Conservation (phyloP, 2,888 invertebrate genomes). For the Drosophila tripunctata region DNA sequence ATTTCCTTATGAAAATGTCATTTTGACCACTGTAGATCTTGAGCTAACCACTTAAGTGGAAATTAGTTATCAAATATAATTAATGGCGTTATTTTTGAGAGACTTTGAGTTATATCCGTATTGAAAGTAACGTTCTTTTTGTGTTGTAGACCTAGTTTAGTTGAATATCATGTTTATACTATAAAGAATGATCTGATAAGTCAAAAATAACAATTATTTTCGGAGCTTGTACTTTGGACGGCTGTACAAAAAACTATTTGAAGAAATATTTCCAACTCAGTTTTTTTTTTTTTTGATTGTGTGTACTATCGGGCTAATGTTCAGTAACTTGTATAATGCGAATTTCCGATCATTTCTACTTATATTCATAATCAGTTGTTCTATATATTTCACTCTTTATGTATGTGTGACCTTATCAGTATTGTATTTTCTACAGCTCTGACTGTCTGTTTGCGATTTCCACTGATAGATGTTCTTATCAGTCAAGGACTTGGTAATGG, state of each 20-base stretch:
- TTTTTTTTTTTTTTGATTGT: constrained; percentile 3
- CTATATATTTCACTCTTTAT: constrained; percentile 1
- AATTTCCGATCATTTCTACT: constrained; percentile 4
- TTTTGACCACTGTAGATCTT: constrained; percentile 11
- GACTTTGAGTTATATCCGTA: constrained; percentile 30
- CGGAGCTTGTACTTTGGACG: constrained; percentile 42
- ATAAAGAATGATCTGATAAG: constrained; percentile 15
- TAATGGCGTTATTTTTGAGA: not conserved
- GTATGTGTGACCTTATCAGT: constrained; percentile 21
- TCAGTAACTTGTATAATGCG: constrained; percentile 27
- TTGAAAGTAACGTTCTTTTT: too few species aligned
- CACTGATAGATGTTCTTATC: constrained; percentile 32
- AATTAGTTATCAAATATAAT: constrained; percentile 7
- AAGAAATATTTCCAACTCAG: not conserved
- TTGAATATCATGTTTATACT: constrained; percentile 20
- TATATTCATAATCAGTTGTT: constrained; percentile 10
- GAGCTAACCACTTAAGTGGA: not conserved
- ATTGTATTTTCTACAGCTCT: not conserved
- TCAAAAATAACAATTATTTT: not conserved
- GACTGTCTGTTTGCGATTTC: constrained; percentile 4
- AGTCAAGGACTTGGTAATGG: constrained; percentile 3
- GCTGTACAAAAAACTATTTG: constrained; percentile 34
- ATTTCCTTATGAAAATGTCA: not conserved
- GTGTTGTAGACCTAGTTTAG: not conserved
- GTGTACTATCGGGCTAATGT: constrained; percentile 15